These are phyloP conservation scores for Melieria crassipennis DNA, from an alignment of 2,888 invertebrate species.

Conservation along the genomic window DNA sequence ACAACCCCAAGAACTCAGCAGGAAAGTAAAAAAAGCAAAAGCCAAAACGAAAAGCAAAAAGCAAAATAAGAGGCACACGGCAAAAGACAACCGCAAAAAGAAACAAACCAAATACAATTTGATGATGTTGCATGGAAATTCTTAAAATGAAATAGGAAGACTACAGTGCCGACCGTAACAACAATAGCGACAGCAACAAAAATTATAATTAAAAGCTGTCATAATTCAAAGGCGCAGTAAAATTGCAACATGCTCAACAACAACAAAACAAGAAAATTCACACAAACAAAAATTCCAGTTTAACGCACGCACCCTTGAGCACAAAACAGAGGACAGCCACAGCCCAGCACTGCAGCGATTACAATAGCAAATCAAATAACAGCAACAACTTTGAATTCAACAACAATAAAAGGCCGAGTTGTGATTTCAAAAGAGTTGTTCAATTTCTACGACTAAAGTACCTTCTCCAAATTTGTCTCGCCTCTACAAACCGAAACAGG, in stretches of 20 bases:
- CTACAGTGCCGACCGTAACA: not conserved
- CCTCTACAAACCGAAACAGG: not conserved
- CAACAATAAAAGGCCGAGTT: not conserved
- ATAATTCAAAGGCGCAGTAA: not conserved
- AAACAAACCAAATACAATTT: slow-evolving; percentile 1
- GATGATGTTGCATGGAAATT: slow-evolving; percentile 28
- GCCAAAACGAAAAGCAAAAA: slow-evolving; percentile 16
- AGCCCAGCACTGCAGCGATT: not conserved
- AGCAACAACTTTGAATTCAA: slow-evolving; percentile 3
- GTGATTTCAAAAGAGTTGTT: not conserved
- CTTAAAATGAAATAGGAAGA: slow-evolving; percentile 14
- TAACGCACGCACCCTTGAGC: not conserved
- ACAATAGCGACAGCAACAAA: not conserved
- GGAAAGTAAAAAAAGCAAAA: slow-evolving; percentile 5
- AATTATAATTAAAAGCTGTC: not conserved
- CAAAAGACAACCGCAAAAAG: too few species aligned
- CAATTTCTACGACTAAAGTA: not conserved
- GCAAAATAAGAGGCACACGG: too few species aligned
- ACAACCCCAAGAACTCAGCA: slow-evolving; percentile 13
- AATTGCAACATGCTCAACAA: not conserved
- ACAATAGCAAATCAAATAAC: slow-evolving; percentile 2
- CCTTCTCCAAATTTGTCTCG: not conserved
- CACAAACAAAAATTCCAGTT: not conserved
- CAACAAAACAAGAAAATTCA: not conserved
- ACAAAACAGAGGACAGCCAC: not conserved